These are phyloP conservation scores for Conchocele bisecta DNA, from an alignment of 2,888 invertebrate species.

Conservation along the genomic window DNA sequence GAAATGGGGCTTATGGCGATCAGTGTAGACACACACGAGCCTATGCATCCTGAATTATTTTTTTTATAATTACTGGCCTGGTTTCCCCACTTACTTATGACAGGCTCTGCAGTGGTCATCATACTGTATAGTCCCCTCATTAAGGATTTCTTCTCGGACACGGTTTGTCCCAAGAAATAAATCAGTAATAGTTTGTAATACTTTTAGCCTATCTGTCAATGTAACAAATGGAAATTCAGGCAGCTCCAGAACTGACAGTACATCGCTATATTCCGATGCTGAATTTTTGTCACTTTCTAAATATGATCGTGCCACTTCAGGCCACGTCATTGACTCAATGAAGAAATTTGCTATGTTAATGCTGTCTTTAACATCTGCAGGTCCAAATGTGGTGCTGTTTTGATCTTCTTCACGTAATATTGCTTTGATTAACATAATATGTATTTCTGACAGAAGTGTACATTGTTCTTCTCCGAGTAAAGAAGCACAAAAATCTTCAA, in stretches of 20 bases:
- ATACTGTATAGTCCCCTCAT: conserved; percentile 89
- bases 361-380: conserved; percentile 98
- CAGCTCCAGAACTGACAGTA: conserved; percentile 73
- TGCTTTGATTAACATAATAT: conserved; percentile 95
- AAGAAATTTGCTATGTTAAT: conserved; percentile 96
- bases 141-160: conserved; percentile 95
- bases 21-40: too few species aligned
- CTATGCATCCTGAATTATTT: too few species aligned
- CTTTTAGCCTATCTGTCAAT: conserved; percentile 78
- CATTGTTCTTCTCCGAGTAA: conserved; percentile 96
- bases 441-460: conserved; percentile 94
- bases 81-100: conserved; percentile 82
- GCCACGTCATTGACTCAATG: conserved; percentile 98
- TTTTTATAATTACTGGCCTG: too few species aligned
- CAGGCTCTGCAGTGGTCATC: conserved; percentile 83
- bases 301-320: conserved; percentile 94
- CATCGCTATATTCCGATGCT: conserved; percentile 83
- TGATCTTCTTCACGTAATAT: conserved; percentile 82
- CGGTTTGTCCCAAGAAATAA: conserved; percentile 96
- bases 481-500: conserved; percentile 98
- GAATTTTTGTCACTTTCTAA: conserved; percentile 93
- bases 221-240: conserved; percentile 78
- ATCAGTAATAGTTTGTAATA: conserved; percentile 94
- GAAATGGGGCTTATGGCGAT: too few species aligned
- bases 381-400: conserved; percentile 92